Percentiles rank a stretch among this genome's conserved stretches.
These are phyloP conservation scores for Cheumatopsyche charites DNA, from an alignment of 1,140 invertebrate genomes.

Conservation along the genomic window DNA sequence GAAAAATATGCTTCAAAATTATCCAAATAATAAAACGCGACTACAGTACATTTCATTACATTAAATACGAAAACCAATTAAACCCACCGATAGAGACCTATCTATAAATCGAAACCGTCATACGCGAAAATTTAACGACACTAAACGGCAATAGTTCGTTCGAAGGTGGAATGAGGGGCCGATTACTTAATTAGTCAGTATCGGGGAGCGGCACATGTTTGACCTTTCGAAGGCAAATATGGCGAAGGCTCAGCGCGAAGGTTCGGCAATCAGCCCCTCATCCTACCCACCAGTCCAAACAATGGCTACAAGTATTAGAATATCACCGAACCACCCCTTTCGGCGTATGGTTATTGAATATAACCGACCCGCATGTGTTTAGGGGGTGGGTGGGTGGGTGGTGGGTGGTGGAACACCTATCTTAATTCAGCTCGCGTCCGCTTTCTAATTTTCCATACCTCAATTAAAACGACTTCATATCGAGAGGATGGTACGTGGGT, in stretches of 20 bases:
- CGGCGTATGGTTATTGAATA: slow-evolving; percentile 34
- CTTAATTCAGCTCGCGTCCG: slow-evolving; percentile 39
- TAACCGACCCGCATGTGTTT: slow-evolving; percentile 22
- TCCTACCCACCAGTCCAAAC: slow-evolving; percentile 31
- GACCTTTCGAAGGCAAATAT: slow-evolving; percentile 34
- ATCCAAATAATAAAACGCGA: too few relatives aligned
- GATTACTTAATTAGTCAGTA: slow-evolving; percentile 37
- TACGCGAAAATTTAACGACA: slow-evolving; percentile 16
- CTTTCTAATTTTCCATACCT: slow-evolving; percentile 49
- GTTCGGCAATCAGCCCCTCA: slow-evolving; percentile 24
- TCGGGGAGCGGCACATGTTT: slow-evolving; percentile 34
- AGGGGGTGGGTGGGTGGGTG: not conserved
- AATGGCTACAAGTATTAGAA: slow-evolving; percentile 39
- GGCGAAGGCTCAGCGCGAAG: slow-evolving; percentile 22
- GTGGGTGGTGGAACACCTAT: slow-evolving; percentile 21
- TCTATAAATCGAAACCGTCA: not conserved
- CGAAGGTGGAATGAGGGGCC: slow-evolving; percentile 1
- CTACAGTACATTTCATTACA: too few relatives aligned
- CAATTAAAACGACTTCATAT: slow-evolving; percentile 42
- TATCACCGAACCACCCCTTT: slow-evolving; percentile 1
- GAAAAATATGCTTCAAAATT: too few relatives aligned
- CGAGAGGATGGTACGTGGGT: not conserved
- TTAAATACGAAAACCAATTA: not conserved
- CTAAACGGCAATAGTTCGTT: not conserved
- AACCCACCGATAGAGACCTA: not conserved